phyloP scores from a whole-genome alignment of 37 sponge, comb jelly and placozoan species.

The Oopsacas minuta region DNA sequence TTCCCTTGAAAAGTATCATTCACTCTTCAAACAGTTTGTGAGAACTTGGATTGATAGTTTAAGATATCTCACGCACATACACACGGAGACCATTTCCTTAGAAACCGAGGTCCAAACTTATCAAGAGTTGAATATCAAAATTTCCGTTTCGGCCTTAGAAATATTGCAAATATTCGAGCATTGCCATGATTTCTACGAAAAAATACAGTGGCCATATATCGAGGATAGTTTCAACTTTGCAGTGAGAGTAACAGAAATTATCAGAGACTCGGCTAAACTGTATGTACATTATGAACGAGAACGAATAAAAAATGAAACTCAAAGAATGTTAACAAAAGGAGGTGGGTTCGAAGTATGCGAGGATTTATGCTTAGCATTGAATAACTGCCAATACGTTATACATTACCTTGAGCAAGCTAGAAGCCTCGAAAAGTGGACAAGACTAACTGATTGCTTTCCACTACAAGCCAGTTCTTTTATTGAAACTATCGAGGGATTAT shows the following conservation, averaged over 20 bases:
- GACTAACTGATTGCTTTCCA: constrained; percentile 16
- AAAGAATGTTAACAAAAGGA: background rate
- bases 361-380: background rate
- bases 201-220: background rate
- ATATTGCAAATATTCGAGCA: background rate
- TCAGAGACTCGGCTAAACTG: background rate
- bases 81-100: background rate
- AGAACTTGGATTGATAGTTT: background rate
- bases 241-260: background rate
- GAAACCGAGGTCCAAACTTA: background rate
- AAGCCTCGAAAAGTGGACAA: constrained; percentile 4
- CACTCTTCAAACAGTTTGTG: background rate
- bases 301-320: background rate
- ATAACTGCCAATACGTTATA: background rate
- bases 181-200: background rate
- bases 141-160: background rate
- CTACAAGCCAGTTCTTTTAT: background rate
- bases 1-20: constrained; percentile 1
- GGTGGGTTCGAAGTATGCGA: constrained; percentile 5
- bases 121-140: background rate
- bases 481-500: background rate
- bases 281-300: background rate
- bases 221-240: constrained; percentile 3
- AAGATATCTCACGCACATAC: background rate
- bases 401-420: constrained; percentile 8